These are phyloP conservation scores for Siniperca obscura DNA, from an alignment of 2,797 vertebrate species.

Conservation along the genomic window DNA sequence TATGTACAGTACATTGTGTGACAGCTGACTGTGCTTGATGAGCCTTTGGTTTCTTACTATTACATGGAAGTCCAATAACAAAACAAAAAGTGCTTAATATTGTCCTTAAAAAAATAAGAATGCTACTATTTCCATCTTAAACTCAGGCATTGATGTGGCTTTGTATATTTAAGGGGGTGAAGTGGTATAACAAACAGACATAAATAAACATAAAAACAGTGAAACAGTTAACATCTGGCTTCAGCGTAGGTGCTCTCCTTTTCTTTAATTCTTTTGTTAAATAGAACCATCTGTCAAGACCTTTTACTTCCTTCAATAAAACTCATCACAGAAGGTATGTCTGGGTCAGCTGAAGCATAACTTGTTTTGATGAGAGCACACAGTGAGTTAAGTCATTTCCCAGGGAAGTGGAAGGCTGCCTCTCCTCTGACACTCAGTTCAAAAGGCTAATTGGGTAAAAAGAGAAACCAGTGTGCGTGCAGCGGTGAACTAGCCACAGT, in stretches of 20 bases:
- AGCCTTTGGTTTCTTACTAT: slow-evolving; percentile 65
- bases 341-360: slow-evolving; percentile 55
- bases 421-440: slow-evolving; percentile 44
- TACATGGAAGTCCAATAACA: slow-evolving; percentile 53
- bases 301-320: slow-evolving; percentile 48
- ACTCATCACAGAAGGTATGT: slow-evolving; percentile 48
- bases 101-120: slow-evolving; percentile 68
- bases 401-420: slow-evolving; percentile 45
- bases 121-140: slow-evolving; percentile 54
- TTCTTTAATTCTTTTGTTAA: slow-evolving; percentile 46
- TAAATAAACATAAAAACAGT: slow-evolving; percentile 69
- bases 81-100: slow-evolving; percentile 77
- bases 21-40: slow-evolving; percentile 61
- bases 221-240: slow-evolving; percentile 37
- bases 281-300: slow-evolving; percentile 51
- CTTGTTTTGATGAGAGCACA: slow-evolving; percentile 48
- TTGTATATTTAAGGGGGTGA: slow-evolving; percentile 58
- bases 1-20: slow-evolving; percentile 64
- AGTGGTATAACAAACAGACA: slow-evolving; percentile 53
- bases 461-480: slow-evolving; percentile 56
- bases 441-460: slow-evolving; percentile 54
- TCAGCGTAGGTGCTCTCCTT: slow-evolving; percentile 32
- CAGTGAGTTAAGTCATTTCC: slow-evolving; percentile 58
- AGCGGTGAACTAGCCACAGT: slow-evolving; percentile 35
- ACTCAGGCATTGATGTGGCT: slow-evolving; percentile 49